These are phyloP conservation scores for Criorhina ranunculi DNA, from an alignment of 2,888 invertebrate species.

Conservation along the genomic window DNA sequence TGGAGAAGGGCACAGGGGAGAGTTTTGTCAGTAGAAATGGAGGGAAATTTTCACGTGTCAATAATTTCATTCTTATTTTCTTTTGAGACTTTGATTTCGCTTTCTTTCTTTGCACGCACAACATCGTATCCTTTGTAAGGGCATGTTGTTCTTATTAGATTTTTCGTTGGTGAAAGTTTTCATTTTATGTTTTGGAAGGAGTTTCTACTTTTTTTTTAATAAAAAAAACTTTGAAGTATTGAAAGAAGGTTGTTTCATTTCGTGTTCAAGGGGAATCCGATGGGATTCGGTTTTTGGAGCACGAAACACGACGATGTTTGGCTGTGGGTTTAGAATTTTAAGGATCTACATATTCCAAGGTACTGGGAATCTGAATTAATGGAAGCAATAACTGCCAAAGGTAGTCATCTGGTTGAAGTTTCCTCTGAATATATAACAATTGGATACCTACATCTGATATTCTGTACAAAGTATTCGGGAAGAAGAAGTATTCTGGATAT, in stretches of 20 bases:
- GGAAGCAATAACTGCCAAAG: no score
- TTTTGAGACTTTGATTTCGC: conserved; percentile 64
- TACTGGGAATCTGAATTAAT: no score
- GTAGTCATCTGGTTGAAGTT: no score
- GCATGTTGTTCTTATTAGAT: conserved; percentile 50
- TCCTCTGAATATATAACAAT: no score
- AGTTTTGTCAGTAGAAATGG: conserved; percentile 12
- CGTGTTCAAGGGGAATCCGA: no score
- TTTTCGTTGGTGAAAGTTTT: conserved; percentile 23
- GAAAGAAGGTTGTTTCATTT: conserved; percentile 11
- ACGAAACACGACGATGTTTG: no score
- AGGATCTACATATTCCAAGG: no score
- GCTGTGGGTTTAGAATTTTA: no score
- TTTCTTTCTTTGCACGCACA: conserved; percentile 24
- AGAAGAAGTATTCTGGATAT: no score
- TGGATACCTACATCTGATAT: no score
- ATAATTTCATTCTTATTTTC: conserved; percentile 65
- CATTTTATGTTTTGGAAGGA: conserved; percentile 18
- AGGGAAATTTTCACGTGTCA: conserved; percentile 65
- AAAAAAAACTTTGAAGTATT: conserved; percentile 27
- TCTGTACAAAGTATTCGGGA: no score
- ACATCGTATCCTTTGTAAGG: conserved; percentile 1
- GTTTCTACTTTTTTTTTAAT: neutral
- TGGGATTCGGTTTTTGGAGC: no score
- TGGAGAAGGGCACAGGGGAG: conserved; percentile 34